Conservation (phyloP, 2,888 invertebrate genomes). For the Eristalis arbustorum region DNA sequence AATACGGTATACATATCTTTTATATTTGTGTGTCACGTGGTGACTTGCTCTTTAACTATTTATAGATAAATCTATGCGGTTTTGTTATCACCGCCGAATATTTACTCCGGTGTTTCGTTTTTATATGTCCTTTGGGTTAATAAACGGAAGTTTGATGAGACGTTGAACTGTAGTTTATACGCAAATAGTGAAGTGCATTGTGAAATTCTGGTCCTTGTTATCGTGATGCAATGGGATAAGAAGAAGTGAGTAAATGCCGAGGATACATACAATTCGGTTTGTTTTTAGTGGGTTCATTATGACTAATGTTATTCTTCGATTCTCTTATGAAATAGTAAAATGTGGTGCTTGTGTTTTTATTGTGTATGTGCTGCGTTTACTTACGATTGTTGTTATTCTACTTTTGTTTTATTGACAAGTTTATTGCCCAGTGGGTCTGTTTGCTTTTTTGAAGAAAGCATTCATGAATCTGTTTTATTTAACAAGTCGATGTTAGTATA, state of each 20-base stretch:
- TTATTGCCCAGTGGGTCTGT: no score
- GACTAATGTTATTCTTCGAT: neutral
- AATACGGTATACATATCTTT: neutral
- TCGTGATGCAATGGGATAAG: constrained; percentile 31
- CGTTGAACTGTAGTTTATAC: neutral
- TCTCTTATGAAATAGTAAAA: constrained; percentile 14
- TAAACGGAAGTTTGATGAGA: neutral
- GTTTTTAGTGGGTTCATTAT: neutral
- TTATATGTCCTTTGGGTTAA: neutral
- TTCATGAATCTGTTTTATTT: no score
- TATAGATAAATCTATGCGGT: neutral
- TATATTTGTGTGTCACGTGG: neutral
- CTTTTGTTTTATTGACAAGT: no score
- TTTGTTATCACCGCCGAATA: neutral
- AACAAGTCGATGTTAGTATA: no score
- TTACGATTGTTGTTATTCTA: no score
- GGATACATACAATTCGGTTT: constrained; percentile 17
- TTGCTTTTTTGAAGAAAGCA: no score
- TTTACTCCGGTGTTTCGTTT: neutral
- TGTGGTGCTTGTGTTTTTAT: neutral
- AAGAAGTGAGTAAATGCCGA: neutral
- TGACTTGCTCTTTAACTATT: neutral
- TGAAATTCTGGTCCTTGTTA: constrained; percentile 39
- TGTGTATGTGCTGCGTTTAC: no score
- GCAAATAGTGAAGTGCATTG: constrained; percentile 12